phyloP scores from a whole-genome alignment of 2,113 vertebrate genomes.

The Pluvialis apricaria region DNA sequence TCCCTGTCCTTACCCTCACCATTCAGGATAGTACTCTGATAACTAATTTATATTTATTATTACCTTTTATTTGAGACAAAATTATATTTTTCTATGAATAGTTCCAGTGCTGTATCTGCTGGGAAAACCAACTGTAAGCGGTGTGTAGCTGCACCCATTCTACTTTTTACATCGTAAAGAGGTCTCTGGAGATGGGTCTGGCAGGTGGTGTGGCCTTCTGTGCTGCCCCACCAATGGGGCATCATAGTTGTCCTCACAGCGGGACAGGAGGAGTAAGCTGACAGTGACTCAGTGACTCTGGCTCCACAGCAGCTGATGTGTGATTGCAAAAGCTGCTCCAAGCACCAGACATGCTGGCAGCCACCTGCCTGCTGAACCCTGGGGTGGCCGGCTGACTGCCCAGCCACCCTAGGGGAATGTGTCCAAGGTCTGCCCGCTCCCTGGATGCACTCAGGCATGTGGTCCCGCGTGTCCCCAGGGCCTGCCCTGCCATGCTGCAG shows the following conservation, averaged over 20 bases:
- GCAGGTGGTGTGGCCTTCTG: not conserved
- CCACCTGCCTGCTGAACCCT: not conserved
- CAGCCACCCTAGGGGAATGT: no score
- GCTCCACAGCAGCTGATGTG: not conserved
- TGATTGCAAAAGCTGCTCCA: not conserved
- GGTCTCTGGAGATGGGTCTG: not conserved
- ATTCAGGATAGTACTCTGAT: not conserved
- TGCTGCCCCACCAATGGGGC: not conserved
- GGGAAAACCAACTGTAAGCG: not conserved
- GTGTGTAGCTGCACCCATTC: not conserved
- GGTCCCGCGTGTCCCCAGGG: fast-evolving
- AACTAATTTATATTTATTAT: not conserved
- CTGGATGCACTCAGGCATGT: not conserved
- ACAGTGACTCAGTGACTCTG: not conserved
- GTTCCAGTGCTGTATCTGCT: not conserved
- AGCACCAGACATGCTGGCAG: not conserved
- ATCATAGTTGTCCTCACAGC: not conserved
- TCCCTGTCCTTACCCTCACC: not conserved
- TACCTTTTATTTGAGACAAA: not conserved
- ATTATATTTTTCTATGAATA: not conserved
- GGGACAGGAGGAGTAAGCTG: not conserved
- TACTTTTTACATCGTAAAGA: not conserved
- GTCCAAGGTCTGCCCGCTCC: not conserved
- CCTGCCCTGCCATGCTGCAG: not conserved
- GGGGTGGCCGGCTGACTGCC: no score